Conservation (phyloP, 2,113 vertebrate species). For the Tachuris rubrigastra region DNA sequence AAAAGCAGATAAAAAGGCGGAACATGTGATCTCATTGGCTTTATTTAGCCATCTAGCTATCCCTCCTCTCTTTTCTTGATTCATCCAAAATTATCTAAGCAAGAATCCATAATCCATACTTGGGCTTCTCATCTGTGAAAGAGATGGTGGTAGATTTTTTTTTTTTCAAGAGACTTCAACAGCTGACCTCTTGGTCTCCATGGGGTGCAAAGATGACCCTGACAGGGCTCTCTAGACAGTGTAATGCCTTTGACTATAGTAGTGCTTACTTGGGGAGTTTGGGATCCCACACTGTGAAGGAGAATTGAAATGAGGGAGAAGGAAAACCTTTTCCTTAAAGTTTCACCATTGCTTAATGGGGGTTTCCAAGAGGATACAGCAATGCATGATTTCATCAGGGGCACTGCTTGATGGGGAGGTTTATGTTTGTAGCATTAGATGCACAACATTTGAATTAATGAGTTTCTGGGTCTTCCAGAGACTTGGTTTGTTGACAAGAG, state of each 20-base stretch:
- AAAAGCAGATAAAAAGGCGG: conserved; percentile 72
- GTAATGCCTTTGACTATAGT: background rate
- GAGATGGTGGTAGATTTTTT: background rate
- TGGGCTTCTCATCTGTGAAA: conserved; percentile 25
- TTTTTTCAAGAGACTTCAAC: background rate
- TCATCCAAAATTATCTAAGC: conserved; percentile 67
- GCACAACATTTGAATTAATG: background rate
- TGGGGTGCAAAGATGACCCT: background rate
- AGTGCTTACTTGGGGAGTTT: background rate
- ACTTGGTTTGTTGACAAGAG: background rate
- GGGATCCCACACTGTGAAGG: background rate
- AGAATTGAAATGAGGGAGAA: background rate
- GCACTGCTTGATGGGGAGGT: background rate
- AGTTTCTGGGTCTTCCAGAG: background rate
- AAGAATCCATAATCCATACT: conserved; percentile 45
- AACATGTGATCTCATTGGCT: conserved; percentile 77
- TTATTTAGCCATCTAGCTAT: conserved; percentile 68
- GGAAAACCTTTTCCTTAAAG: background rate
- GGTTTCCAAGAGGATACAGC: background rate
- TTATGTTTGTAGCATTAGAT: background rate
- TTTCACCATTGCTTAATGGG: background rate
- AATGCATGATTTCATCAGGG: background rate
- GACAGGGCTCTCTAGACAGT: background rate
- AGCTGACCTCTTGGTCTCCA: background rate
- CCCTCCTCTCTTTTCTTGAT: conserved; percentile 55